phyloP scores from a whole-genome alignment of 1,140 invertebrate species.

The Bombus vancouverensis region DNA sequence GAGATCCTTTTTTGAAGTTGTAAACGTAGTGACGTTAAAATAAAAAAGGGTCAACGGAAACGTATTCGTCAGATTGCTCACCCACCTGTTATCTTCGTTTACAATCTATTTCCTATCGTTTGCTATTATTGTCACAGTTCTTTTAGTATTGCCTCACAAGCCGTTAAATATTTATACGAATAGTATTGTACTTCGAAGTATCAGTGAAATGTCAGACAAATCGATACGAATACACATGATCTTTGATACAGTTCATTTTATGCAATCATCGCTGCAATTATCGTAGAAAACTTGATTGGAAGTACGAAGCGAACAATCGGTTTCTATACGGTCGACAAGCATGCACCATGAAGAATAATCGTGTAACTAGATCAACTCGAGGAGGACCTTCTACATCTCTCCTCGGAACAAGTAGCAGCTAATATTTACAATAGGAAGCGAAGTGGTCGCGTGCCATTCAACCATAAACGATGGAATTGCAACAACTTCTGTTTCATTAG shows the following conservation, averaged over 20 bases:
- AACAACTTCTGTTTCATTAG: conserved; percentile 78
- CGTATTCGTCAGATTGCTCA: no score
- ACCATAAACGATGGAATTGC: conserved; percentile 75
- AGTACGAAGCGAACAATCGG: not conserved
- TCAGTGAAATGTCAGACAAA: not conserved
- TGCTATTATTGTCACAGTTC: no score
- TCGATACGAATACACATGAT: not conserved
- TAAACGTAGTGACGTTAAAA: no score
- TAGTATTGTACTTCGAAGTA: not conserved
- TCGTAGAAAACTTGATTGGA: not conserved
- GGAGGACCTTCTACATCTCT: conserved; percentile 53
- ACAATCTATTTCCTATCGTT: no score
- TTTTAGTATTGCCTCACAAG: no score
- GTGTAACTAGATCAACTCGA: conserved; percentile 51
- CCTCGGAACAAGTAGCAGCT: conserved; percentile 60
- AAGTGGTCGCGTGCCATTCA: conserved; percentile 70
- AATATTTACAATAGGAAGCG: conserved; percentile 71
- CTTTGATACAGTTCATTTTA: not conserved
- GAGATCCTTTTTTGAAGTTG: no score
- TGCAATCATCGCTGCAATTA: not conserved
- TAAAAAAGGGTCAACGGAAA: no score
- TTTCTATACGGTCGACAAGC: no score
- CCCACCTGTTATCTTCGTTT: no score
- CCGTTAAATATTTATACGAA: no score
- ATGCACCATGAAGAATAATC: conserved; percentile 10